These are phyloP conservation scores for Drosophila grimshawi DNA, from an alignment of 1,140 invertebrate genomes.

Conservation along the genomic window DNA sequence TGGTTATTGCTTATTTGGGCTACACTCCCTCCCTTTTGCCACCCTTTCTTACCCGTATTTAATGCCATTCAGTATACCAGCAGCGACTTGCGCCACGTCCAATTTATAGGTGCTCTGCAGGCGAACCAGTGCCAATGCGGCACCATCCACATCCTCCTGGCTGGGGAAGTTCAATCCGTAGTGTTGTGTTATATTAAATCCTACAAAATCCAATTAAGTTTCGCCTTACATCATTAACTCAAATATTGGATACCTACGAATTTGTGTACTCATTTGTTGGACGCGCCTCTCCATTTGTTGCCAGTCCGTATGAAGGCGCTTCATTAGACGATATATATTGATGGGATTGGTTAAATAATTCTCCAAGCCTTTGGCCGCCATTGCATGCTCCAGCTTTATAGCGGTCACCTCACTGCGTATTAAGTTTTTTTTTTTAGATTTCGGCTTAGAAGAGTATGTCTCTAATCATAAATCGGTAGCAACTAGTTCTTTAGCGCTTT, in stretches of 20 bases:
- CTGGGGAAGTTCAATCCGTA: slow-evolving; percentile 91
- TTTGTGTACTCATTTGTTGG: slow-evolving; percentile 39
- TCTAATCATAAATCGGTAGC: slow-evolving; percentile 43
- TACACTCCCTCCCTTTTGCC: background rate
- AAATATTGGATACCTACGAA: slow-evolving; percentile 42
- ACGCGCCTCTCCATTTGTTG: slow-evolving; percentile 86
- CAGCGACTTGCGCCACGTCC: slow-evolving; percentile 93
- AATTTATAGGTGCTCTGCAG: slow-evolving; percentile 99
- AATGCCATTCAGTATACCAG: slow-evolving; percentile 94
- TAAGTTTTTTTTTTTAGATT: slow-evolving; percentile 37
- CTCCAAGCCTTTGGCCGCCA: slow-evolving; percentile 91
- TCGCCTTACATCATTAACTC: background rate
- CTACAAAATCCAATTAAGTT: slow-evolving; percentile 26
- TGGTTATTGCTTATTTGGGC: slow-evolving; percentile 70
- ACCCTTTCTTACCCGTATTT: slow-evolving; percentile 89
- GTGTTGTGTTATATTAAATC: slow-evolving; percentile 85
- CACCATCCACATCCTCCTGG: slow-evolving; percentile 96
- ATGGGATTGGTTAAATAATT: slow-evolving; percentile 97
- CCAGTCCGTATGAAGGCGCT: slow-evolving; percentile 96
- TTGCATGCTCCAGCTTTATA: slow-evolving; percentile 90
- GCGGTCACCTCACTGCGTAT: slow-evolving; percentile 87
- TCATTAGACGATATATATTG: slow-evolving; percentile 97
- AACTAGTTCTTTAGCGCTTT: slow-evolving; percentile 65
- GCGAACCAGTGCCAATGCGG: slow-evolving; percentile 95
- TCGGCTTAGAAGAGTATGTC: slow-evolving; percentile 33